Evolutionary conservation across 2,113 vertebrate species (phyloP), one percentile per base, ranked within the genome.

Genomic region (Hypomesus transpacificus): DNA sequence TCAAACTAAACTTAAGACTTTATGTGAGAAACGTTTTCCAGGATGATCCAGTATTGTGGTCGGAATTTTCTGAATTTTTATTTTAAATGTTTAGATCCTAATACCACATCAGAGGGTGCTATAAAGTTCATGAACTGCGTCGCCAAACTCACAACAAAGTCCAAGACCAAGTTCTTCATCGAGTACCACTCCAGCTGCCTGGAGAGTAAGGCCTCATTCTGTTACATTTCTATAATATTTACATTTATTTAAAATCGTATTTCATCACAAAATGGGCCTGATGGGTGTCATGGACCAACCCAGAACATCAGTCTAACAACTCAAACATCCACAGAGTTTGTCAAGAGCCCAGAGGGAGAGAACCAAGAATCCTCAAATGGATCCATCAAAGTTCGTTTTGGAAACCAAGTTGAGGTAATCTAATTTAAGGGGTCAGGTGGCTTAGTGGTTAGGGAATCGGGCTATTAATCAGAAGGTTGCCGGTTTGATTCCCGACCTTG

Each of bases 91-190:
- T 73, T 84, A 99, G 96, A 94, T 81, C 93, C 91, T 1, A 93
- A 92, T 76, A 92, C 80, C 0, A 89, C 93, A 65, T 91, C 92
- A 74, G 90, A 94, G 68, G 96, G 95, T 58, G 93, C 93, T 66
- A 97, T 99, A 31, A 95, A 96, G 77, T 95, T 99, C 75, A 93
- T 95, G 83, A 93, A 91, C 28, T 98, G 96, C 73, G 88, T 87
- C 0, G 97, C 97, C 52, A 95, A 82, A 0, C 86, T 99, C 77
- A 90, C 87, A 85, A 99, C 97, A 14, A 99, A 98, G 87, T 96
- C 96, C 4, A 96, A 98, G 88, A 98, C 97, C 31, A 96, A 94
- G 79, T 99, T 99, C 92, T 97, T 95, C 91, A 94, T 98, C 0
- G 97, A 99, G 75, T 98, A 94, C 81, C 92, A 99, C 71, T 98